Conservation (phyloP, 2,113 vertebrate genomes). For the Lota lota region DNA sequence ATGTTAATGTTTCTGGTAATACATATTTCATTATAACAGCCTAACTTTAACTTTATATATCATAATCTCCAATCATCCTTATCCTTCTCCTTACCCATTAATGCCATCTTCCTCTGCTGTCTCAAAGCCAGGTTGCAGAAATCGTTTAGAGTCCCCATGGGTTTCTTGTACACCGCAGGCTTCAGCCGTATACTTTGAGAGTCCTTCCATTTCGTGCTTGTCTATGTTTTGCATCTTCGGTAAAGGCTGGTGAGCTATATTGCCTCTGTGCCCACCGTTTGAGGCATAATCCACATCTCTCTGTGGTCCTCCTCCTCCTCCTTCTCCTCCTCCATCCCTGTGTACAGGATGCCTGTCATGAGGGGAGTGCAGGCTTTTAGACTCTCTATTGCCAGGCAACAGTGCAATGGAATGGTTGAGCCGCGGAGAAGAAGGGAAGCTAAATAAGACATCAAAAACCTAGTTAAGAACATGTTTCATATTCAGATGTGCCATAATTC, state of each 20-base stretch:
- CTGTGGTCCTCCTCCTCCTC: conserved; percentile 43
- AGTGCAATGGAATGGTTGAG: conserved; percentile 30
- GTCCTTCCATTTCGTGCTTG: conserved; percentile 54
- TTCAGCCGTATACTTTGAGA: conserved; percentile 54
- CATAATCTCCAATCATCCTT: conserved; percentile 3
- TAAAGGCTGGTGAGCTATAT: conserved; percentile 16
- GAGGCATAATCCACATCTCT: conserved; percentile 33
- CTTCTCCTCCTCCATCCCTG: conserved; percentile 26
- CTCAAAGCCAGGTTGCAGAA: conserved; percentile 5
- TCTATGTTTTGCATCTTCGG: conserved; percentile 42
- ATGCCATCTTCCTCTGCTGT: conserved; percentile 34
- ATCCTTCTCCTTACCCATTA: conserved; percentile 66
- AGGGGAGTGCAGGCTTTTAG: conserved; percentile 44
- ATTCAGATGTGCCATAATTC: too few relatives aligned
- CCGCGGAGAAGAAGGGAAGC: not conserved
- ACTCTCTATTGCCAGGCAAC: conserved; percentile 72
- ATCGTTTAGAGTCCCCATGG: conserved; percentile 25
- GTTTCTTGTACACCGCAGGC: conserved; percentile 59
- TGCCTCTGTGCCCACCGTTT: conserved; percentile 26
- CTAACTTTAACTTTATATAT: not conserved
- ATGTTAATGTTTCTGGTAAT: not conserved
- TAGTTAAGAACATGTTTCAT: too few relatives aligned
- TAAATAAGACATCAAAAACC: too few relatives aligned
- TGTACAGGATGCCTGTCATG: conserved; percentile 45
- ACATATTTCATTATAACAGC: too few relatives aligned